Evolutionary conservation across 92 coral and sea anemone genomes (phyloP).

Genomic region (Epizoanthus ramosus): DNA sequence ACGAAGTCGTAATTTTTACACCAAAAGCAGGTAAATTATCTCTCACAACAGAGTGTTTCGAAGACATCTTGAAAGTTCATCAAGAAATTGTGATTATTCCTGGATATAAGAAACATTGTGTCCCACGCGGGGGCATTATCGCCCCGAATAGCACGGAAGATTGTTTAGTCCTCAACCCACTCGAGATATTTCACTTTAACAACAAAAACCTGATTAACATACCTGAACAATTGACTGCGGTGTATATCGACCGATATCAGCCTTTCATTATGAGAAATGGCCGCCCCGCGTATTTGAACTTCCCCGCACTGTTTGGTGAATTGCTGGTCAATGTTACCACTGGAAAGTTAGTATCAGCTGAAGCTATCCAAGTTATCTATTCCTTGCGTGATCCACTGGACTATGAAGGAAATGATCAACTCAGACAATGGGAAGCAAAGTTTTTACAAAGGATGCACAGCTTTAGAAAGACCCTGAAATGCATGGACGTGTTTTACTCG

Average conservation of each 20-base stretch:
- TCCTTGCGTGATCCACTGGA: slow-evolving; percentile 37
- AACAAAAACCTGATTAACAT: slow-evolving; percentile 31
- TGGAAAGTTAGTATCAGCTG: slow-evolving; percentile 14
- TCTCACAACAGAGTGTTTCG: slow-evolving; percentile 52
- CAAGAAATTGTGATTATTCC: slow-evolving; percentile 31
- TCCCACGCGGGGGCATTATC: slow-evolving; percentile 10
- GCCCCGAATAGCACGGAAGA: not conserved
- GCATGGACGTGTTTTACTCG: slow-evolving; percentile 38
- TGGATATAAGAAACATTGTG: slow-evolving; percentile 46
- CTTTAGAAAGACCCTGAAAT: slow-evolving; percentile 17
- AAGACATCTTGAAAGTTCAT: slow-evolving; percentile 57
- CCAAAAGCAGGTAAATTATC: slow-evolving; percentile 41
- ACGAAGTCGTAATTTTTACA: slow-evolving; percentile 46
- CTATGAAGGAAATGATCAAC: not conserved
- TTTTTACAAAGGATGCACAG: not conserved
- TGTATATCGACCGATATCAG: slow-evolving; percentile 22
- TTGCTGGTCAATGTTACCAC: slow-evolving; percentile 7
- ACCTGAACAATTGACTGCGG: slow-evolving; percentile 17
- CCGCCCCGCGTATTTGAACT: slow-evolving; percentile 46
- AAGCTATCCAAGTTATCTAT: slow-evolving; percentile 42
- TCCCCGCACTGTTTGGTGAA: slow-evolving; percentile 44
- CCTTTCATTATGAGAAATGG: slow-evolving; percentile 48
- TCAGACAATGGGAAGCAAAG: slow-evolving; percentile 23
- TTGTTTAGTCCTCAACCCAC: slow-evolving; percentile 43
- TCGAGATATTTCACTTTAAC: slow-evolving; percentile 47